These are phyloP conservation scores for Tricholauxania praeusta DNA, from an alignment of 2,888 invertebrate genomes.

Conservation along the genomic window DNA sequence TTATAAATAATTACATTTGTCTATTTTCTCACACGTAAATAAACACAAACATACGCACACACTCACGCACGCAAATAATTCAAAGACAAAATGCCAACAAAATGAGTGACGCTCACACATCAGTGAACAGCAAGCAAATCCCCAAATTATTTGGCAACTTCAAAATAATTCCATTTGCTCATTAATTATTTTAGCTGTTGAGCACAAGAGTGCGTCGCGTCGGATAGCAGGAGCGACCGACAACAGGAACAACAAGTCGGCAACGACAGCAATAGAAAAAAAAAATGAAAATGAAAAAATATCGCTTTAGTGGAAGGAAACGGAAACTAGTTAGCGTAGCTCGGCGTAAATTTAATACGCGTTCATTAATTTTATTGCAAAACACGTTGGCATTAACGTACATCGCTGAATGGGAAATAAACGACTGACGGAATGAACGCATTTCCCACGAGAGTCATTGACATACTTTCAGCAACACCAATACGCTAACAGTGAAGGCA, in stretches of 20 bases:
- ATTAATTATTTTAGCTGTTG: slow-evolving; percentile 25
- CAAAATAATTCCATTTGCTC: slow-evolving; percentile 17
- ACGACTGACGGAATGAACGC: slow-evolving; percentile 42
- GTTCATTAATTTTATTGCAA: slow-evolving; percentile 48
- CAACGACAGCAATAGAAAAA: background rate
- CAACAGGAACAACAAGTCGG: background rate
- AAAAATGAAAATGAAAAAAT: no score
- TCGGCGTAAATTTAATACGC: slow-evolving; percentile 37
- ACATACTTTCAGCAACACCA: slow-evolving; percentile 40
- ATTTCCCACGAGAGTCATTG: slow-evolving; percentile 49
- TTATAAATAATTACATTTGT: no score
- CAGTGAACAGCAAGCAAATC: no score
- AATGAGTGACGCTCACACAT: no score
- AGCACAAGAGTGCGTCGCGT: background rate
- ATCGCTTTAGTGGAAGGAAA: no score
- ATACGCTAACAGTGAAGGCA: no score
- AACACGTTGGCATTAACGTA: slow-evolving; percentile 17
- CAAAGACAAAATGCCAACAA: no score
- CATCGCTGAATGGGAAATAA: no score
- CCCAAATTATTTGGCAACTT: no score
- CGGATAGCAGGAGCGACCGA: background rate
- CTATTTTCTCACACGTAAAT: background rate
- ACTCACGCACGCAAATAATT: background rate
- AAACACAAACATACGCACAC: background rate
- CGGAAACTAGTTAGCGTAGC: slow-evolving; percentile 6